Evolutionary conservation across 2,888 invertebrate genomes (phyloP), one percentile per base, ranked within the genome.

Genomic region (Dorcus parallelipipedus): DNA sequence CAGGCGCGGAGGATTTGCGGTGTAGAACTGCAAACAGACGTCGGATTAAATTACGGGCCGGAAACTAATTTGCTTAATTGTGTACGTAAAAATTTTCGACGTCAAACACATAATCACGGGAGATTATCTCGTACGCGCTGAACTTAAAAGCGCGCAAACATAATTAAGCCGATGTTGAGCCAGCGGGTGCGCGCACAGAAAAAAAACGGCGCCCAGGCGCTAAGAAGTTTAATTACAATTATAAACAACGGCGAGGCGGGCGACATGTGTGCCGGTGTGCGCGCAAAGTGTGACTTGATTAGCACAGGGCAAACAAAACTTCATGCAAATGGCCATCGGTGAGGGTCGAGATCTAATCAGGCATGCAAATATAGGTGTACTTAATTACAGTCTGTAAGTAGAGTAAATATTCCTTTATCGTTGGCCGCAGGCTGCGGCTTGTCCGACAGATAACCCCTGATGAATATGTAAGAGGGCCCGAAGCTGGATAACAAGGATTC

Each of bases 361-460:
- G 64, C 76, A 73, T 73, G 76, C 75, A 78, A 77, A 78, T 77
- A 77, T 76, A 78, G 77, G 77, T 77, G 76, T 67, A 75, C 76
- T 76, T 77, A 76, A 78, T 77, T 78, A 77, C 73, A 72, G 73
- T 71, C 73, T 75, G 74, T 73, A 77, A 76, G 76, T 76, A 73
- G 71, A 76, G 76, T 76, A 78, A 78, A 78, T 77, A 78, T 77
- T 75, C 76, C 75, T 76, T 76, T 76, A 76, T 75, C 77, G 74
- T 73, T 71, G 69, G 68, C 65, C 71, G 67, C 74, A 74, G 75
- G 69, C 74, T 72, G 70, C 73, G 71, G 72, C 73, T 71, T 75
- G 76, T 74, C 73, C 71, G 66, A 71, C 72, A 75, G 74, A 75
- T 76, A 76, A 75, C 75, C 72, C 20, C 74, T 74, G 74, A 76